Evolutionary conservation across 92 coral and sea anemone species (phyloP), one percentile per base, ranked within the genome.

Genomic region (Metridium senile): DNA sequence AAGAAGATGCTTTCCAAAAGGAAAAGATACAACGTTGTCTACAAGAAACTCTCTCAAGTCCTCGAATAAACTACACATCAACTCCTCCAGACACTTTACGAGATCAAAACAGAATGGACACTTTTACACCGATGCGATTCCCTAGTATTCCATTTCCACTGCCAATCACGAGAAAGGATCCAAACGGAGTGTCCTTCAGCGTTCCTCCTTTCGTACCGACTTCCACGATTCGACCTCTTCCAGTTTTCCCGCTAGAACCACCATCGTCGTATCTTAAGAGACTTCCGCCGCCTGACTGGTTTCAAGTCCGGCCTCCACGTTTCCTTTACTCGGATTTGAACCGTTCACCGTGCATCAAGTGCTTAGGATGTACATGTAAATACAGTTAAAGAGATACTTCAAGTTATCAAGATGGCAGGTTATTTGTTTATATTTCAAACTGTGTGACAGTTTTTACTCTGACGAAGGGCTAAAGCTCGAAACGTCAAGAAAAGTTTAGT

Each of bases 291-390:
- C 27, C 69, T 22, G 69, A 28, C 2, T 63, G 69, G 69, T 30
- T 63, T 29, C 69, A 16, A 63, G 39, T 16, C 3, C n/a, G 20
- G 9, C 69, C 43, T 8, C 69, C 69, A n/a, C 4, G 21, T 2
- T 28, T 29, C 23, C 4, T 63, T 2, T 63, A 2, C 22, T 63
- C 69, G 7, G 45, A 63, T 13, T 13, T 63, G 23, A 63, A 31
- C 20, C 69, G 69, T 29, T 29, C 69, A 4, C 69, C 69, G n/a
- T 73, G 78, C 33, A 73, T 73, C 31, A 66, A 62, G 30, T 73
- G 78, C 56, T 29, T 73, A 1, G 78, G 78, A 0, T 73, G 78
- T 39, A 73, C 78, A 10, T 73, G 78, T 31, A 62, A 43, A 33
- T 73, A 73, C 7, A 73, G 33, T 33, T 58, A 58, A 63, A 31